A percentile compares a stretch with the other conserved stretches of the same genome.
Evolutionary conservation across 2,888 invertebrate species (phyloP).

Genomic region (Calephelis perditalis): DNA sequence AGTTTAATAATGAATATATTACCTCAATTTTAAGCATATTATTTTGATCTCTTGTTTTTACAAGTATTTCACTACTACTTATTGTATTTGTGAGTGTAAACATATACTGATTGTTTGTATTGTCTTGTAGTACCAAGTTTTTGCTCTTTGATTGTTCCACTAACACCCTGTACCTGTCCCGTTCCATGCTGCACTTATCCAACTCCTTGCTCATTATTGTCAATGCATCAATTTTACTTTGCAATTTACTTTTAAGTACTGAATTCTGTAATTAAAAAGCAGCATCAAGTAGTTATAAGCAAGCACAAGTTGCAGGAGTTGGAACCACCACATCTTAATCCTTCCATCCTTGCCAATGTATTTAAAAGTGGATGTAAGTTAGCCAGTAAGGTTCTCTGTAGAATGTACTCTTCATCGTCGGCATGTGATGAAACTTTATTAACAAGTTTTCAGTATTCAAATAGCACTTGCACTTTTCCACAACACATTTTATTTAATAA

Average conservation of each 20-base stretch:
- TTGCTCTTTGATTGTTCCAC: conserved; percentile 85
- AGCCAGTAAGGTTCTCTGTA: no score
- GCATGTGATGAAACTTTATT: no score
- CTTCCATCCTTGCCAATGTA: no score
- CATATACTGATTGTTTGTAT: conserved; percentile 42
- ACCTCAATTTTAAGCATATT: conserved; percentile 75
- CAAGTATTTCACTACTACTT: conserved; percentile 77
- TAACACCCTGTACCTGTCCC: conserved; percentile 88
- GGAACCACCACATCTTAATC: no score
- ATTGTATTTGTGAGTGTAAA: conserved; percentile 62
- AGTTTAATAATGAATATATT: conserved; percentile 19
- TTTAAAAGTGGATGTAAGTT: no score
- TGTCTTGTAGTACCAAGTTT: conserved; percentile 37
- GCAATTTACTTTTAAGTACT: conserved; percentile 83
- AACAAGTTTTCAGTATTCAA: no score
- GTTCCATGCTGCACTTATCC: conserved; percentile 86
- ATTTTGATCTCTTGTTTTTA: conserved; percentile 78
- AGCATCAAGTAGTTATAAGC: neutral
- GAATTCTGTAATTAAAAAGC: conserved; percentile 66
- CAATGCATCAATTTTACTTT: conserved; percentile 89
- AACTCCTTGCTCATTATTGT: conserved; percentile 87
- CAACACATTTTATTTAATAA: no score
- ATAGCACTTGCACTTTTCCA: no score
- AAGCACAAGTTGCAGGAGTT: no score
- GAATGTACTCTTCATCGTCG: no score